phyloP scores from a whole-genome alignment of 2,797 vertebrate species.

The Tolypeutes matacus region DNA sequence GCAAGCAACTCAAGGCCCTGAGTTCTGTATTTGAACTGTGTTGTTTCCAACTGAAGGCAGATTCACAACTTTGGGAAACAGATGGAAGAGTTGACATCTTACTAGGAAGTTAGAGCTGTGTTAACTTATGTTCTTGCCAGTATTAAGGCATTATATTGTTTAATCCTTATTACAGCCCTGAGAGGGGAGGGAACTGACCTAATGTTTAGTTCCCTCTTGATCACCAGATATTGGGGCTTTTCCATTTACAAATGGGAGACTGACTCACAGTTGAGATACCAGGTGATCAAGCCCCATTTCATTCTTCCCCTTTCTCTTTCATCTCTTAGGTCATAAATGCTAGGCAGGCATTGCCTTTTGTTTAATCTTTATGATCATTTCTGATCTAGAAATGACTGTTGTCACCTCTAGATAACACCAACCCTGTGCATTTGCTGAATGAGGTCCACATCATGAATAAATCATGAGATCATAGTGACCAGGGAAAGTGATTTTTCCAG shows the following conservation, averaged over 20 bases:
- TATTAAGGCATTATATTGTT: constrained; percentile 25
- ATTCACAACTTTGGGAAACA: constrained; percentile 7
- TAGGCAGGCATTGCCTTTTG: background rate
- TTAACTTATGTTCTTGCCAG: background rate
- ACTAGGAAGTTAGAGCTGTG: background rate
- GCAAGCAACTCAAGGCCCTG: background rate
- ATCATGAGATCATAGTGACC: constrained; percentile 18
- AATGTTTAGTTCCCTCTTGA: background rate
- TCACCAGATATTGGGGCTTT: background rate
- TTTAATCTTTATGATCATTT: constrained; percentile 39
- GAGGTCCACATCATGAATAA: background rate
- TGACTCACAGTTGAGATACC: background rate
- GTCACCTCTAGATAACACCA: constrained; percentile 30
- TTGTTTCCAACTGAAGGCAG: constrained; percentile 48
- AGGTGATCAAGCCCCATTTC: background rate
- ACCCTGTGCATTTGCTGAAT: background rate
- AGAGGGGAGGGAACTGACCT: background rate
- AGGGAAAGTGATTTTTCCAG: constrained; percentile 24
- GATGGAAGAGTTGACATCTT: background rate
- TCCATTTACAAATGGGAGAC: background rate
- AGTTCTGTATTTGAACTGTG: background rate
- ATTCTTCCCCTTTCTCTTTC: background rate
- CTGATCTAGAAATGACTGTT: constrained; percentile 23
- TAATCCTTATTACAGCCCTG: background rate
- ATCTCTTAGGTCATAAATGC: background rate